Base-by-base conservation (phyloP, 2,113 vertebrate species). In the Cepphus grylle region DNA sequence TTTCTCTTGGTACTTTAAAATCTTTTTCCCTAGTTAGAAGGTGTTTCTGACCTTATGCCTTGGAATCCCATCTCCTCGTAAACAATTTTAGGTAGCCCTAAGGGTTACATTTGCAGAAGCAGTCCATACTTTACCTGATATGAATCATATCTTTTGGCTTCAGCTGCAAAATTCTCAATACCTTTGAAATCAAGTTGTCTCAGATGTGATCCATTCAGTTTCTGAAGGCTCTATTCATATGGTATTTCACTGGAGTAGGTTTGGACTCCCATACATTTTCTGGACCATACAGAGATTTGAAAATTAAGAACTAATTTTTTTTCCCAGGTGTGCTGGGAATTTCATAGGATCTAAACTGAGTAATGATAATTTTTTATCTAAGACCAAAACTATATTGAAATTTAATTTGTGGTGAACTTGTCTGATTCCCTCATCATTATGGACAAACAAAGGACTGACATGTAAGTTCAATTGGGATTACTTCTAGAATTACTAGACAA, bases 91-190 rank as follows among this genome's bases (percentile, higher is more conserved):
- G 40, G 62, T 85, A 91, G 42, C 58, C 74, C 36, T 88, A 56
- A 93, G 70, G 29, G 67, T 93, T 96, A 81, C 21, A 88, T 90
- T 97, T 95, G 89, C 84, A 81, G 92, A 95, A 96, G 76, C 87
- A 86, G 36, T 73, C 55, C 27, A 43, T 88, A 61, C 74, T 88
- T 88, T 77, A 81, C 76, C 73, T 87, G 40, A 70, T 74, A 90
- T 74, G 50, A 88, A 84, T 92, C 59, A 71, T 63, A 93, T 78
- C 56, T 96, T 89, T 90, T 84, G 47, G 65, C 59, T 95, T 92
- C 77, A 87, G 8, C 47, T n/a, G 40, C 8, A 12, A 81, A 77
- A 22, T 88, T 90, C 36, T 82, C 47, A 63, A 25, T 90, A 76
- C 8, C 17, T 58, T 62, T 81, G 76, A 84, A 94, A 83, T 20